Percentiles rank a stretch among this genome's conserved stretches.
Conservation (phyloP, 2,888 invertebrate genomes). For the Drosophila mercatorum region DNA sequence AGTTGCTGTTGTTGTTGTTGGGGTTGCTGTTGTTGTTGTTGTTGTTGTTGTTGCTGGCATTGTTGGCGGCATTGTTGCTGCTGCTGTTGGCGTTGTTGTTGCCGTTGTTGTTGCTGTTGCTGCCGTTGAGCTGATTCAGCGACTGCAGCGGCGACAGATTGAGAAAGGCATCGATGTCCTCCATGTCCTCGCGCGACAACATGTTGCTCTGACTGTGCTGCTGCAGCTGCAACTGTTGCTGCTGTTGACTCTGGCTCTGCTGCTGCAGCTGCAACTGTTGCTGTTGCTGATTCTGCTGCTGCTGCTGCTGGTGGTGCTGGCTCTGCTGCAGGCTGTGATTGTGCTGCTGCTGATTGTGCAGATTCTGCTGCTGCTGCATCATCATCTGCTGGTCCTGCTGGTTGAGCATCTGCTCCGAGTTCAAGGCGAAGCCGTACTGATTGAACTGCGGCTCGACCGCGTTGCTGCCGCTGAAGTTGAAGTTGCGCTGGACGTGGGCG, state of each 20-base stretch:
- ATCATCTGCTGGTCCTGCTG: constrained; percentile 79
- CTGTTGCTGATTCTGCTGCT: constrained; percentile 53
- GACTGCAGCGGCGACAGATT: constrained; percentile 80
- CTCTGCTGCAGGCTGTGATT: constrained; percentile 55
- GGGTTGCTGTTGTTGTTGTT: constrained; percentile 17
- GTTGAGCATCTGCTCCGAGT: constrained; percentile 76
- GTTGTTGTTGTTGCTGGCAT: constrained; percentile 23
- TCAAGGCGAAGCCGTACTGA: constrained; percentile 81
- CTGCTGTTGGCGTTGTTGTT: constrained; percentile 26
- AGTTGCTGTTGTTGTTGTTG: constrained; percentile 42
- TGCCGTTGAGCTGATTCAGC: constrained; percentile 42
- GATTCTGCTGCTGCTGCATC: constrained; percentile 75
- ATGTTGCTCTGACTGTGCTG: constrained; percentile 61
- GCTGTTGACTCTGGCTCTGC: constrained; percentile 47
- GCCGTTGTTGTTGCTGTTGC: constrained; percentile 18
- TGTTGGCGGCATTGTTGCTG: constrained; percentile 37
- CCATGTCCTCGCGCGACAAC: constrained; percentile 76
- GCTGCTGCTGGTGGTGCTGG: constrained; percentile 59
- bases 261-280: constrained; percentile 66
- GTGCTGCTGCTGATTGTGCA: constrained; percentile 76
- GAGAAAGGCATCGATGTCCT: constrained; percentile 82
- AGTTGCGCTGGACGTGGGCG: constrained; percentile 53
- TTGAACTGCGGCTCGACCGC: constrained; percentile 79
- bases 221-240: constrained; percentile 61
- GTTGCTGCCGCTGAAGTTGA: constrained; percentile 64